A percentile compares a stretch with the other conserved stretches of the same genome.
Conservation (phyloP, 2,113 vertebrate species). For the Eretmochelys imbricata region DNA sequence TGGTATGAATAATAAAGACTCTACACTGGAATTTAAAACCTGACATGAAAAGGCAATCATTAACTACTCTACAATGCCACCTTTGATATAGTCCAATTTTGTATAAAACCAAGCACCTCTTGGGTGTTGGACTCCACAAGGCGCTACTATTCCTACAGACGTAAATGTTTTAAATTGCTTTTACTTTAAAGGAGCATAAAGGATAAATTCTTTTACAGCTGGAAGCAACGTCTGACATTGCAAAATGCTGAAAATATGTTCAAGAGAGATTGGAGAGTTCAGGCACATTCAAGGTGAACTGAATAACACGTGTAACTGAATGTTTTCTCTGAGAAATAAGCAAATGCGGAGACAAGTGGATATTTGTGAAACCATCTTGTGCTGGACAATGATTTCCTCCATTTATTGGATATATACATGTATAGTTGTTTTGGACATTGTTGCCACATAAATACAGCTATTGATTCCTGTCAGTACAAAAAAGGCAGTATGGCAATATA, state of each 20-base stretch:
- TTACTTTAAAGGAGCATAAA: constrained; percentile 55
- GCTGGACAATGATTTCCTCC: constrained; percentile 18
- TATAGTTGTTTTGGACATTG: neutral
- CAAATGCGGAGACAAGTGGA: constrained; percentile 3
- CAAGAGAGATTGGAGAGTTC: constrained; percentile 21
- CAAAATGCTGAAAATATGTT: constrained; percentile 45
- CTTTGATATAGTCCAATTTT: constrained; percentile 22
- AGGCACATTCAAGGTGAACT: constrained; percentile 42
- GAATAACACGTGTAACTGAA: neutral
- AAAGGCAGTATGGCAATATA: rapidly evolving
- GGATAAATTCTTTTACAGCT: constrained; percentile 73
- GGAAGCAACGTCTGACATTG: constrained; percentile 77
- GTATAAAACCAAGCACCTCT: constrained; percentile 38
- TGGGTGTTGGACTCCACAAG: constrained; percentile 45
- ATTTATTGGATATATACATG: neutral
- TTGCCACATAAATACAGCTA: neutral
- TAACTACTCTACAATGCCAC: constrained; percentile 30
- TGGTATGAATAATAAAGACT: constrained; percentile 80
- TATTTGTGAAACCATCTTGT: neutral
- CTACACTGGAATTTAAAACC: constrained; percentile 30
- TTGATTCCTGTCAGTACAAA: neutral
- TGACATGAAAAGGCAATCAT: constrained; percentile 65
- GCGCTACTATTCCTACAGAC: constrained; percentile 43
- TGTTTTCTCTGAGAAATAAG: neutral
- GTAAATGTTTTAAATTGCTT: constrained; percentile 53